Evolutionary conservation across 2,797 vertebrate genomes (phyloP), one percentile per base, ranked within the genome.

Genomic region (Trachops cirrhosus): DNA sequence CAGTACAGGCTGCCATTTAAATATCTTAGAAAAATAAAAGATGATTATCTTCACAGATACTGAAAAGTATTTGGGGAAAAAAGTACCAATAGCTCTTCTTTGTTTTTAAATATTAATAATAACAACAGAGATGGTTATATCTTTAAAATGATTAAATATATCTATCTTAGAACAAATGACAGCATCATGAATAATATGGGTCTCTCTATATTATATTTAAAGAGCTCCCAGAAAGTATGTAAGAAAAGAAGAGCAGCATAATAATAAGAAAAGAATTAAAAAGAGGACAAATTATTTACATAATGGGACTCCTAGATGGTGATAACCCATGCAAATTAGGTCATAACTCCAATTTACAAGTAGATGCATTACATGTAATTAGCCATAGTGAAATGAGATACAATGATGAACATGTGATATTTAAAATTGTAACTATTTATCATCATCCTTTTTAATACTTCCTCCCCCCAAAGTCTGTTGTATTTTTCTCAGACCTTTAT

Each of bases 381-480:
- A 44, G 9, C 5, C 37, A 52, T 6, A 12, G 2, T 52, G 74
- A 89, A 84, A 39, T 86, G 9, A 57, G 11, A 52, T 50, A 37
- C 67, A 93, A 59, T 29, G 9, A 87, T 71, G n/a, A 1, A 68
- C 37, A 24, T 22, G 9, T 75, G 18, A 22, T n/a, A 46, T 67
- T 89, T 92, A 64, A 67, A n/a, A 16, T 73, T 86, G 37, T 83
- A 21, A 14, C 14, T 39, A 73, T 41, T 32, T 2, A 71, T 50
- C 15, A 48, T 22, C 12, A 57, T 7, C 1, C 6, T 29, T 67
- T 26, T 52, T 32, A 67, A 41, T 6, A 68, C 3, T 67, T 21
- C 21, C 19, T 73, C 12, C 9, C 6, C 32, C 5, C 4, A 11
- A 29, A 80, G 3, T 0, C 3, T 24, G 5, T 4, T 34, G 2